phyloP scores from a whole-genome alignment of 2,888 invertebrate species.

The Rhorus exstirpatorius region DNA sequence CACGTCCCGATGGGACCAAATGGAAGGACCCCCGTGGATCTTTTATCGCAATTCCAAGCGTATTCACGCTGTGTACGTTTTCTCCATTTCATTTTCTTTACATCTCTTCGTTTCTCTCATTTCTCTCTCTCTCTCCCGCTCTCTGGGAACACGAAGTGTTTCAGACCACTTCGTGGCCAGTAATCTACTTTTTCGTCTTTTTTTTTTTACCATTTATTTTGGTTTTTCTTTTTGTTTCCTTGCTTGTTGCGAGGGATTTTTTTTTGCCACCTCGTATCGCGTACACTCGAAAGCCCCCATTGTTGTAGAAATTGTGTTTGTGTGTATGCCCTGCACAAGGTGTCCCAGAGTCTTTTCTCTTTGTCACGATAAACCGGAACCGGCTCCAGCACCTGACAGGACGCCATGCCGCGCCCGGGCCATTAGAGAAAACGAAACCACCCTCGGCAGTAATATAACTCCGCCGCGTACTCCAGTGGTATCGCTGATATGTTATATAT shows the following conservation, averaged over 20 bases:
- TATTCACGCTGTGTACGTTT: slow-evolving; percentile 22
- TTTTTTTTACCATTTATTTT: slow-evolving; percentile 33
- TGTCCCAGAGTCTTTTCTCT: slow-evolving; percentile 34
- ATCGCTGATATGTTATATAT: not conserved
- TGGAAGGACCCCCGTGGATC: slow-evolving; percentile 57
- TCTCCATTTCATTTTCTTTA: not conserved
- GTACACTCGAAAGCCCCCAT: not conserved
- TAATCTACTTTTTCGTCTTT: slow-evolving; percentile 40
- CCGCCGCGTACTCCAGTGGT: slow-evolving; percentile 14
- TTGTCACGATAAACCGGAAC: slow-evolving; percentile 59
- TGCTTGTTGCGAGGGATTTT: not conserved
- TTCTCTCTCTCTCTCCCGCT: slow-evolving; percentile 20
- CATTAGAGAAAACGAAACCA: slow-evolving; percentile 61
- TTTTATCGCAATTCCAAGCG: slow-evolving; percentile 48
- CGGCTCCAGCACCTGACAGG: slow-evolving; percentile 44
- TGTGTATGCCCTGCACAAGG: not conserved
- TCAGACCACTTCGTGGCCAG: slow-evolving; percentile 27
- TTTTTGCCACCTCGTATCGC: not conserved
- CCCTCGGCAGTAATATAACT: slow-evolving; percentile 41
- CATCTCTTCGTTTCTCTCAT: not conserved
- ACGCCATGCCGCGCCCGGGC: slow-evolving; percentile 46
- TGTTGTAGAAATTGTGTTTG: slow-evolving; percentile 8
- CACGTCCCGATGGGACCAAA: slow-evolving; percentile 41
- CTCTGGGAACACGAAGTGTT: slow-evolving; percentile 41
- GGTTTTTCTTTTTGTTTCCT: slow-evolving; percentile 4